Evolutionary conservation across 35 echinoderm and acorn worm species (phyloP).

Genomic region (Stichopus chloronotus): DNA sequence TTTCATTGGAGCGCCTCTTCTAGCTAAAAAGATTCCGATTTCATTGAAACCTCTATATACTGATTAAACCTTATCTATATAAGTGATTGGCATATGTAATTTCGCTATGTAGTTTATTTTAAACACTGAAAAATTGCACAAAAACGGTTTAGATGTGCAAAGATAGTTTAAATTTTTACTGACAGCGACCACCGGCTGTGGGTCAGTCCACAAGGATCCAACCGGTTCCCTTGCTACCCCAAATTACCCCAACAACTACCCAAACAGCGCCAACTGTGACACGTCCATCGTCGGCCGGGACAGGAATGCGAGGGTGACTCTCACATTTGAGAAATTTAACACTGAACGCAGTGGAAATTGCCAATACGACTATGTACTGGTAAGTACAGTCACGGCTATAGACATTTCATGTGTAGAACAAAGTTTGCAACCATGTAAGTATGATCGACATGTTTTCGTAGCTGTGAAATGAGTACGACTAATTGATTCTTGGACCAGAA

Average conservation of each 20-base stretch:
- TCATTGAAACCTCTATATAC: no score
- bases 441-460: no score
- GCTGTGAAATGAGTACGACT: no score
- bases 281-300: not conserved
- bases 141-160: no score
- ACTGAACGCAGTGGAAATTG: constrained; percentile 18
- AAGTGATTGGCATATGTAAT: no score
- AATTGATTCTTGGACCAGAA: no score
- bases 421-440: no score
- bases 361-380: constrained; percentile 37
- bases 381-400: not conserved
- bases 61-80: no score
- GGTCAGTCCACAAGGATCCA: not conserved
- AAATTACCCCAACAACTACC: constrained; percentile 1
- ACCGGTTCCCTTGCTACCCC: not conserved
- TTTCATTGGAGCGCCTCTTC: no score
- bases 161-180: not conserved
- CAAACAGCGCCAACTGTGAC: constrained; percentile 19
- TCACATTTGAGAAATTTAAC: not conserved
- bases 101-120: no score
- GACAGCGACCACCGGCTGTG: constrained; percentile 24
- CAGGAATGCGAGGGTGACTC: not conserved
- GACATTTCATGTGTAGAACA: not conserved
- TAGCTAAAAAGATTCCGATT: no score
- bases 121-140: no score